Evolutionary conservation across 1,140 invertebrate species (phyloP).

Genomic region (Eufriesea mexicana): DNA sequence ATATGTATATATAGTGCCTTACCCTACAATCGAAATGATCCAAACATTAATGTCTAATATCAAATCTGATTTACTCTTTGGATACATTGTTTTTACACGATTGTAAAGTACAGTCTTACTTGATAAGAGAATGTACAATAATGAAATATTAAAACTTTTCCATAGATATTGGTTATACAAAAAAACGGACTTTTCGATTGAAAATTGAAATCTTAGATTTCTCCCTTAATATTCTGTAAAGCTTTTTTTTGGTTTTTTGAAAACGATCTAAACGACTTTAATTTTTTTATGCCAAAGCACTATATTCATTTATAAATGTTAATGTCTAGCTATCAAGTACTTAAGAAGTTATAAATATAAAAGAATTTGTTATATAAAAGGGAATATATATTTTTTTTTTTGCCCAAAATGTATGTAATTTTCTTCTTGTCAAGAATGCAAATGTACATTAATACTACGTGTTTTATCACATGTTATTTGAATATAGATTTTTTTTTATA

Average conservation of each 20-base stretch:
- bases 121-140: constrained; percentile 38
- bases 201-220: constrained; percentile 9
- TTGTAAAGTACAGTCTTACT: constrained; percentile 48
- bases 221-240: not conserved
- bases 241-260: not conserved
- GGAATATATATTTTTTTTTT: constrained; percentile 26
- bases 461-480: constrained; percentile 41
- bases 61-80: constrained; percentile 12
- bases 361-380: constrained; percentile 46
- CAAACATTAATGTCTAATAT: constrained; percentile 58
- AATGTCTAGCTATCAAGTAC: constrained; percentile 1
- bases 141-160: constrained; percentile 42
- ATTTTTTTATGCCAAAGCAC: constrained; percentile 9
- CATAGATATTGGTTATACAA: constrained; percentile 2
- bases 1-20: constrained; percentile 59
- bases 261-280: not conserved
- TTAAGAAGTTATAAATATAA: constrained; percentile 45
- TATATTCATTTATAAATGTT: constrained; percentile 16
- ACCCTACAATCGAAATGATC: constrained; percentile 69
- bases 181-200: not conserved
- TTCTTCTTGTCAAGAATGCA: constrained; percentile 11
- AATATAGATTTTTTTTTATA: constrained; percentile 41
- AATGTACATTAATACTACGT: constrained; percentile 42
- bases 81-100: constrained; percentile 26
- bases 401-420: constrained; percentile 23